These are phyloP conservation scores for Oryzaephilus surinamensis DNA, from an alignment of 1,140 invertebrate genomes.

Conservation along the genomic window DNA sequence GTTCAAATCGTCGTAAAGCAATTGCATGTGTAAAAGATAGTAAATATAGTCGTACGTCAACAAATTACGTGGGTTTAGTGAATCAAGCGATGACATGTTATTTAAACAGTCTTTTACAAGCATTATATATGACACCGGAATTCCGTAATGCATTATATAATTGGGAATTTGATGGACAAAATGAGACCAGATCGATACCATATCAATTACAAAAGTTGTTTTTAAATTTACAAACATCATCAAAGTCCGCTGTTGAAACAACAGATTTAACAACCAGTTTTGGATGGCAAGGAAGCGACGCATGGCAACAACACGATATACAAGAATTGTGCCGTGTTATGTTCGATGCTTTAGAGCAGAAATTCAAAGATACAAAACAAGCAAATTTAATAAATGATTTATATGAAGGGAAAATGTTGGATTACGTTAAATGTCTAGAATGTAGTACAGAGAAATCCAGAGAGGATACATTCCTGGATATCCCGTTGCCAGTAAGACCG, in stretches of 20 bases:
- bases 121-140: slow-evolving; percentile 90
- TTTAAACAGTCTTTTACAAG: slow-evolving; percentile 81
- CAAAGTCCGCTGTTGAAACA: slow-evolving; percentile 67
- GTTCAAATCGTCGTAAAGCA: neutral
- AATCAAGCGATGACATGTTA: slow-evolving; percentile 95
- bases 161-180: slow-evolving; percentile 69
- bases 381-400: slow-evolving; percentile 68
- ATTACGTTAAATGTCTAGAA: slow-evolving; percentile 85
- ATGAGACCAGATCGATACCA: slow-evolving; percentile 65
- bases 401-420: slow-evolving; percentile 73
- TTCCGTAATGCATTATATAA: slow-evolving; percentile 84
- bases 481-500: slow-evolving; percentile 76
- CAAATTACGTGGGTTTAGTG: slow-evolving; percentile 73
- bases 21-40: slow-evolving; percentile 1
- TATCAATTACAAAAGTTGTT: slow-evolving; percentile 85
- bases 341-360: slow-evolving; percentile 84
- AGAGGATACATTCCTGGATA: slow-evolving; percentile 79
- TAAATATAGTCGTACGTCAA: too few relatives aligned
- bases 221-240: slow-evolving; percentile 74
- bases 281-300: slow-evolving; percentile 84
- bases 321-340: slow-evolving; percentile 85
- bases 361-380: slow-evolving; percentile 76
- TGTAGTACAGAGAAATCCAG: slow-evolving; percentile 76
- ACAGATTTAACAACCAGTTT: slow-evolving; percentile 82
- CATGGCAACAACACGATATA: slow-evolving; percentile 90